Base-by-base conservation (phyloP, 2,888 invertebrate species). In the Neria commutata region DNA sequence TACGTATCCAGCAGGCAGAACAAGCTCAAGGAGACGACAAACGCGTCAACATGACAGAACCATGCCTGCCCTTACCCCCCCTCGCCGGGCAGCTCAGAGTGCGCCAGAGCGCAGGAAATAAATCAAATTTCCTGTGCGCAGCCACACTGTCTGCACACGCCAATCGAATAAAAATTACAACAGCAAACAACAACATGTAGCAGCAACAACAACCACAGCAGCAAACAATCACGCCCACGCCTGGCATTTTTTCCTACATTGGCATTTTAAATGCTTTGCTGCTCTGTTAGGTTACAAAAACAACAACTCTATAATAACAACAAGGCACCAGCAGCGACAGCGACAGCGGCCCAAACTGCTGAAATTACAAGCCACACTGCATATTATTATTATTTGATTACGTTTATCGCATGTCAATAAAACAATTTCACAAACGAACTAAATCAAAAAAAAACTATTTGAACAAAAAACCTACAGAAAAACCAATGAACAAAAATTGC, bases 221-320 rank as follows among this genome's bases (percentile, higher is more conserved):
- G 6, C 29, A 29, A 37, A 14, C 37, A 37, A 37, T 4, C 8
- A 37, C 37, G 37, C 37, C 37, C 37, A 5, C 37, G 8, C n/a
- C 6, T 37, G 3, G 4, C 14, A 14, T 37, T 37, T 29, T 29
- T 29, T 29, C 11, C 11, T 37, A 14, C n/a, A 14, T 37, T 37
- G 8, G 8, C n/a, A 4, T 37, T 37, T 37, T n/a, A n/a, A 14
- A 29, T 4, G 37, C 14, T 42, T 17, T 42, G 17, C 3, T 42
- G 42, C 42, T 42, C 42, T 42, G 42, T 42, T 42, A 49, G 16
- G 33, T 19, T 49, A 63, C 68, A 62, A 62, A 62, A 46, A 34
- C 11, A 26, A 59, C 58, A 37, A 25, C 42, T 29, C 57, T 46
- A 17, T 34, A 37, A 33, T 25, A 42, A 6, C 51, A 64, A 17